Evolutionary conservation across 2,113 vertebrate species (phyloP).

Genomic region (Emydura subglobosa): DNA sequence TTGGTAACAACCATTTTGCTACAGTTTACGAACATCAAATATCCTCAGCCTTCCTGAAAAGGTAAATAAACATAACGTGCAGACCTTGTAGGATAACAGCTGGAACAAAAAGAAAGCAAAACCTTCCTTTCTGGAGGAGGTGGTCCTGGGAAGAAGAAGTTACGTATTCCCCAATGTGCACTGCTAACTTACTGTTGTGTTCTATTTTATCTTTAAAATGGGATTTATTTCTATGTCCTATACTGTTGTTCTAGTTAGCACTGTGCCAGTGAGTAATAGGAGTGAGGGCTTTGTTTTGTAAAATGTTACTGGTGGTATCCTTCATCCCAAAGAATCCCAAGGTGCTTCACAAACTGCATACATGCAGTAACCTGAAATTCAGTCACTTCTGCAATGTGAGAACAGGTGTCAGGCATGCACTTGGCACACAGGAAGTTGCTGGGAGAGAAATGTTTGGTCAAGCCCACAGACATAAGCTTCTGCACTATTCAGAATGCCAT

Average conservation of each 20-base stretch:
- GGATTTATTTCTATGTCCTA: background rate
- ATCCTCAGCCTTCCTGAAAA: background rate
- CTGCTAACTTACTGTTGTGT: background rate
- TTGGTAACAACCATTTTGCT: background rate
- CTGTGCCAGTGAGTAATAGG: background rate
- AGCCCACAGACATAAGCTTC: background rate
- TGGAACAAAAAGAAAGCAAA: background rate
- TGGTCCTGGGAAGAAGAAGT: background rate
- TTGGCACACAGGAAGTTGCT: background rate
- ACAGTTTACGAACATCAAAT: background rate
- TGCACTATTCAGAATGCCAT: fast-evolving
- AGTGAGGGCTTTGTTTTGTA: background rate
- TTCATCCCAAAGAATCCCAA: background rate
- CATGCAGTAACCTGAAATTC: background rate
- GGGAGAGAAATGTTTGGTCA: background rate
- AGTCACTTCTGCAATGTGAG: background rate
- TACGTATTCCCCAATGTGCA: background rate
- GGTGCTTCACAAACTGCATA: background rate
- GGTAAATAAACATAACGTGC: background rate
- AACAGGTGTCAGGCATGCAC: background rate
- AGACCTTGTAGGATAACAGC: background rate
- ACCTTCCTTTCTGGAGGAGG: background rate
- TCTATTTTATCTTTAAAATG: background rate
- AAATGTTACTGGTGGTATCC: no score
- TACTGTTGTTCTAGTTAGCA: background rate